Conservation (phyloP, 2,797 vertebrate genomes). For the Ptychadena robeensis region DNA sequence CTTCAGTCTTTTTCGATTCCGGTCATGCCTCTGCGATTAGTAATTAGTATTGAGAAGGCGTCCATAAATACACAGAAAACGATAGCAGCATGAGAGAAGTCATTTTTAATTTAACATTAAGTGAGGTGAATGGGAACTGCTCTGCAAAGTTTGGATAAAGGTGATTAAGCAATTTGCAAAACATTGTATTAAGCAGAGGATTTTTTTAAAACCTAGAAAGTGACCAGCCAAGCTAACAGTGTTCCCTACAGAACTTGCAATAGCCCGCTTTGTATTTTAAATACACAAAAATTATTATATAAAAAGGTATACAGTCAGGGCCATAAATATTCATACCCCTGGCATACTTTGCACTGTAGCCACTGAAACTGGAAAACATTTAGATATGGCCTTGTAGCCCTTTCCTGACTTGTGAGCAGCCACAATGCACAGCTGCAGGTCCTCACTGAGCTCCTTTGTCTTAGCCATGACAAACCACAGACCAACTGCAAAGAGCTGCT, state of each 20-base stretch:
- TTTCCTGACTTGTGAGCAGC: no score
- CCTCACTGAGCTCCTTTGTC: no score
- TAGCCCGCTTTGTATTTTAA: neutral
- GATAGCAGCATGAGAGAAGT: constrained; percentile 21
- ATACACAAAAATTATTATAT: neutral
- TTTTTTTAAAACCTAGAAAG: constrained; percentile 15
- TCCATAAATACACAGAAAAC: constrained; percentile 32
- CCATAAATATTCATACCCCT: no score
- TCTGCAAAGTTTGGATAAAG: constrained; percentile 40
- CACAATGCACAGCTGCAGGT: no score
- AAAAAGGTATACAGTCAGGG: no score
- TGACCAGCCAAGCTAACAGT: constrained; percentile 16
- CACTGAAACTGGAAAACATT: no score
- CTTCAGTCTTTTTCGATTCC: constrained; percentile 14
- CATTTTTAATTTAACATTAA: constrained; percentile 36
- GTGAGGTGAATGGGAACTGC: constrained; percentile 45
- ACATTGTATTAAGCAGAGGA: constrained; percentile 37
- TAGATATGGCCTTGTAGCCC: no score
- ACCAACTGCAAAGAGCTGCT: no score
- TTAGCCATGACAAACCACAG: no score
- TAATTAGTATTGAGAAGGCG: constrained; percentile 15
- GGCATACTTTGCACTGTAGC: no score
- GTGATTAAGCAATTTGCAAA: constrained; percentile 47
- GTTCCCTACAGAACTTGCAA: neutral
- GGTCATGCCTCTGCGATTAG: constrained; percentile 11